Base-by-base conservation (phyloP, 2,797 vertebrate species). In the Cryptoblepharus egeriae region DNA sequence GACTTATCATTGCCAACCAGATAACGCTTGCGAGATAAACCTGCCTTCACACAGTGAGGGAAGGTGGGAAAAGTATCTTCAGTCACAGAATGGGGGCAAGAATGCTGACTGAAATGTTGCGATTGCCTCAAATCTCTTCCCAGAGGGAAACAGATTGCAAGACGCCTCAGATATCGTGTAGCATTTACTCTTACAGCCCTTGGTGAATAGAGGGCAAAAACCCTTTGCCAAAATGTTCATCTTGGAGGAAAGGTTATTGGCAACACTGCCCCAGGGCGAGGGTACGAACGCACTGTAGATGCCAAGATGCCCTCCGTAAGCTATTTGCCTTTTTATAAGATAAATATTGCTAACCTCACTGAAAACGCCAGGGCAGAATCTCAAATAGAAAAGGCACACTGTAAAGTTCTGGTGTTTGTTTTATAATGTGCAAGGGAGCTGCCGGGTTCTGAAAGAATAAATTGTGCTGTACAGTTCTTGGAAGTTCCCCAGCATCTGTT, bases 61-160 rank as follows among this genome's bases (percentile, higher is more conserved):
- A 30, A 77, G 49, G 49, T 52, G 32, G 24, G 83, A 35, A 26
- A 37, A n/a, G 32, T 32, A 73, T 81, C 73, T 87, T 91, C 15
- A 85, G 83, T 37, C 39, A 39, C 0, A 84, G 64, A 80, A 83
- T 10, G 13, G 82, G 45, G 81, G 76, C 79, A 61, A n/a, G 79
- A 75, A 45, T 65, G 80, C 90, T 63, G 83, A 88, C 49, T 18
- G 39, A 65, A 78, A 78, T 57, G 72, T 18, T 84, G 35, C 61
- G 71, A 83, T 80, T 84, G 87, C 57, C 72, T 88, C 82, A 80
- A 57, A 86, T 82, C 83, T 88, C 77, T 89, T 91, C 87, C 87
- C 65, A 16, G 86, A 65, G 85, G 75, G 77, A 49, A 82, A 73
- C 76, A 32, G 35, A 74, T 73, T 28, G 52, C 61, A 73, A 91